Evolutionary conservation across 2,888 invertebrate genomes (phyloP).

Genomic region (Linyphia triangularis): DNA sequence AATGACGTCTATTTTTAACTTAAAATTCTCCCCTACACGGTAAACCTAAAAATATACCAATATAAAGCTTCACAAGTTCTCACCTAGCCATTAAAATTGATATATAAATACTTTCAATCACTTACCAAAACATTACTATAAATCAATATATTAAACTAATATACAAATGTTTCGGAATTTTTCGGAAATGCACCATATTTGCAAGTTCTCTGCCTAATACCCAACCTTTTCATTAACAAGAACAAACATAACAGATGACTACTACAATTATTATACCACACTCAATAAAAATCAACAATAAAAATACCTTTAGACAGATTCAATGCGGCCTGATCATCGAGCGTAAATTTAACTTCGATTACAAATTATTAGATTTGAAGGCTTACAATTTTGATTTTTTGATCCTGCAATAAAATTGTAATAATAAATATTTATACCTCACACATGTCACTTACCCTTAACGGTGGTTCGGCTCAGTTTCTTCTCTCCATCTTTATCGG

Average conservation of each 20-base stretch:
- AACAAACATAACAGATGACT: not conserved
- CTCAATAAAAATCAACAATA: not conserved
- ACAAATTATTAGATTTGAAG: not conserved
- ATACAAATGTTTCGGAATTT: not conserved
- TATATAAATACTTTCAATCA: not conserved
- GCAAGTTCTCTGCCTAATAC: not conserved
- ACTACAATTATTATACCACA: not conserved
- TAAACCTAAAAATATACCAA: not conserved
- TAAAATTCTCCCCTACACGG: not conserved
- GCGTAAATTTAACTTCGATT: not conserved
- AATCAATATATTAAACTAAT: not conserved
- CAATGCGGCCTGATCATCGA: not conserved
- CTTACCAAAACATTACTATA: not conserved
- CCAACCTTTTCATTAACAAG: not conserved
- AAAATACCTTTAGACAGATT: conserved; percentile 3
- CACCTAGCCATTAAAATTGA: not conserved
- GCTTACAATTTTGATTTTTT: not conserved
- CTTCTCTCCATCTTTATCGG: conserved; percentile 73
- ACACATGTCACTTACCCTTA: conserved; percentile 69
- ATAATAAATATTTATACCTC: conserved; percentile 37
- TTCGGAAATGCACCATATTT: not conserved
- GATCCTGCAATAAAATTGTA: not conserved
- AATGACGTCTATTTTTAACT: not conserved
- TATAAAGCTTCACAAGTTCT: not conserved
- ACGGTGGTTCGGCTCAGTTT: conserved; percentile 70